Evolutionary conservation across 2,797 vertebrate genomes (phyloP).

Genomic region (Pantherophis vulpinus): DNA sequence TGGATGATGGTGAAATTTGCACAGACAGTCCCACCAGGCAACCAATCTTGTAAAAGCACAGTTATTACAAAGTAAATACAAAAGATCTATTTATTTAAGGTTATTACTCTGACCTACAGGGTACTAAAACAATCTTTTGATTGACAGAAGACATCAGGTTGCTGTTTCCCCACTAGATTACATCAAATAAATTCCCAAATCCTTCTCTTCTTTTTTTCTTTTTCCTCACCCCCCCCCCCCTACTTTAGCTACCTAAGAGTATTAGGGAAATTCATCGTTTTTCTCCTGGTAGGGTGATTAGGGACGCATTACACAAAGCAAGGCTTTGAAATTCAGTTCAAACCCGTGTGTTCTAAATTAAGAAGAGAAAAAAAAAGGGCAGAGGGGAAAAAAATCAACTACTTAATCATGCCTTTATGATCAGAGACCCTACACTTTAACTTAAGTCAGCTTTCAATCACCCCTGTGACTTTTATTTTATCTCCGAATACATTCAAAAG

Average conservation of each 20-base stretch:
- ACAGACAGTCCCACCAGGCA: constrained; percentile 69
- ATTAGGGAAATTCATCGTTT: constrained; percentile 47
- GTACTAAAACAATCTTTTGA: constrained; percentile 72
- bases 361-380: constrained; percentile 7
- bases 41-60: constrained; percentile 72
- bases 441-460: constrained; percentile 64
- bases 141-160: constrained; percentile 64
- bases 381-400: constrained; percentile 41
- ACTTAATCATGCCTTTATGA: constrained; percentile 66
- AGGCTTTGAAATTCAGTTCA: constrained; percentile 65
- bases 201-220: background rate
- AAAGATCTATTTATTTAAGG: constrained; percentile 74
- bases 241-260: constrained; percentile 52
- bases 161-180: constrained; percentile 61
- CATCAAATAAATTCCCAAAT: constrained; percentile 46
- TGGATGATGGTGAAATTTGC: constrained; percentile 71
- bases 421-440: constrained; percentile 64
- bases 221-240: background rate
- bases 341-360: constrained; percentile 53
- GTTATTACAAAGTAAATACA: constrained; percentile 75
- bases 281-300: constrained; percentile 49
- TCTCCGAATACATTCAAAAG: constrained; percentile 54
- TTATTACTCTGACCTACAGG: constrained; percentile 70
- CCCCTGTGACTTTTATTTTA: constrained; percentile 65
- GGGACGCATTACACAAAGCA: constrained; percentile 42